These are phyloP conservation scores for Numenius arquata DNA, from an alignment of 2,113 vertebrate genomes.

Conservation along the genomic window DNA sequence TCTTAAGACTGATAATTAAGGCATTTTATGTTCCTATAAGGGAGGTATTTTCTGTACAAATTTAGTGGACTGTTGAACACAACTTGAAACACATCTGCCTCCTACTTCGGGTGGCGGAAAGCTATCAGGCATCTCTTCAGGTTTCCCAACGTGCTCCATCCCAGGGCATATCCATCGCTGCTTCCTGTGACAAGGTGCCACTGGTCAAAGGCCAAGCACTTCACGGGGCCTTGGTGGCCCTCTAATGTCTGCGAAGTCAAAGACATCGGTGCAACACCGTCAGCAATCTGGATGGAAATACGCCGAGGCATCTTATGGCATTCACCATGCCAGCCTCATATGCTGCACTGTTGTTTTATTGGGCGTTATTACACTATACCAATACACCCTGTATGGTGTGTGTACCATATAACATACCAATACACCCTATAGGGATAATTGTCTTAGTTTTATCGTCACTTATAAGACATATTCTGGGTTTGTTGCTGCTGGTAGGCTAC, in stretches of 20 bases:
- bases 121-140: constrained; percentile 75
- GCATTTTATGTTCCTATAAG: neutral
- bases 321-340: neutral
- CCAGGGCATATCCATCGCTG: constrained; percentile 74
- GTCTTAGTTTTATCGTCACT: neutral
- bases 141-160: constrained; percentile 82
- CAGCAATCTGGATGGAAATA: neutral
- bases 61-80: neutral
- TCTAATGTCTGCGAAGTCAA: constrained; percentile 71
- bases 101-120: constrained; percentile 86
- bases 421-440: too few relatives aligned
- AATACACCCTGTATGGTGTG: neutral
- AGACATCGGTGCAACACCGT: neutral
- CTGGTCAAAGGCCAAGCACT: constrained; percentile 80
- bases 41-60: neutral
- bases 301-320: neutral
- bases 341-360: rapidly evolving
- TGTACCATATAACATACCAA: neutral
- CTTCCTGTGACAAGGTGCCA: constrained; percentile 88
- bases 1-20: neutral
- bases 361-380: neutral
- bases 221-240: constrained; percentile 80
- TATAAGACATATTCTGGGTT: neutral
- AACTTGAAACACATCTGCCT: neutral
- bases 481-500: neutral